Conservation (phyloP, 2,888 invertebrate species). For the Lycia hirtaria region DNA sequence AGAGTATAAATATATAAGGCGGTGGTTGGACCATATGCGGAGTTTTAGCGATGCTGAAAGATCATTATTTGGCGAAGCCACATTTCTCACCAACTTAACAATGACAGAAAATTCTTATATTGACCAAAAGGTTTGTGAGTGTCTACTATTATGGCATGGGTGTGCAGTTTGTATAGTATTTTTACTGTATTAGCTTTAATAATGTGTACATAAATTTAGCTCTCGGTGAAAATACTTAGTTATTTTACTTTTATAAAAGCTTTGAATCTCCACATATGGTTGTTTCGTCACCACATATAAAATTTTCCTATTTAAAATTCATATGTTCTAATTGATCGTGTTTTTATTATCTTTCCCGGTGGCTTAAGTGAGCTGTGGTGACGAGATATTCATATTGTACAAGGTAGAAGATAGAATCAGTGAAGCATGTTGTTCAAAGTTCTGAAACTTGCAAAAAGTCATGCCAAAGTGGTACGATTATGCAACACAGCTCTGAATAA, state of each 20-base stretch:
- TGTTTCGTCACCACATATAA: slow-evolving; percentile 61
- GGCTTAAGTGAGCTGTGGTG: slow-evolving; percentile 68
- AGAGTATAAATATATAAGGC: slow-evolving; percentile 77
- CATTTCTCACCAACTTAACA: slow-evolving; percentile 53
- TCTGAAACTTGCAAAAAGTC: slow-evolving; percentile 60
- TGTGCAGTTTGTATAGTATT: slow-evolving; percentile 30
- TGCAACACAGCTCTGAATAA: slow-evolving; percentile 58
- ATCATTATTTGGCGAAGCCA: slow-evolving; percentile 66
- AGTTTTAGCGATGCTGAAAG: slow-evolving; percentile 84
- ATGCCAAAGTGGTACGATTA: slow-evolving; percentile 56
- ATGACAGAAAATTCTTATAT: slow-evolving; percentile 54
- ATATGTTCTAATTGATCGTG: slow-evolving; percentile 21
- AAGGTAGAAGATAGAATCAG: slow-evolving; percentile 47
- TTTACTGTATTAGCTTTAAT: background rate
- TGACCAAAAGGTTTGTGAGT: slow-evolving; percentile 68
- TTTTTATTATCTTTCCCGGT: slow-evolving; percentile 70
- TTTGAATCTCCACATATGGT: slow-evolving; percentile 71
- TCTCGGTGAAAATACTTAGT: background rate
- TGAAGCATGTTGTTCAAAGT: slow-evolving; percentile 71
- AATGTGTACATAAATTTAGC: background rate
- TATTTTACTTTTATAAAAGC: slow-evolving; percentile 22
- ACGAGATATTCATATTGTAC: slow-evolving; percentile 66
- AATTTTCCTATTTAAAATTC: background rate
- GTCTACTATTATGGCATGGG: slow-evolving; percentile 30
- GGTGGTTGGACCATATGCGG: slow-evolving; percentile 87